Percentiles rank a stretch among this genome's conserved stretches.
Evolutionary conservation across 2,797 vertebrate genomes (phyloP).

Genomic region (Malurus leucopterus): DNA sequence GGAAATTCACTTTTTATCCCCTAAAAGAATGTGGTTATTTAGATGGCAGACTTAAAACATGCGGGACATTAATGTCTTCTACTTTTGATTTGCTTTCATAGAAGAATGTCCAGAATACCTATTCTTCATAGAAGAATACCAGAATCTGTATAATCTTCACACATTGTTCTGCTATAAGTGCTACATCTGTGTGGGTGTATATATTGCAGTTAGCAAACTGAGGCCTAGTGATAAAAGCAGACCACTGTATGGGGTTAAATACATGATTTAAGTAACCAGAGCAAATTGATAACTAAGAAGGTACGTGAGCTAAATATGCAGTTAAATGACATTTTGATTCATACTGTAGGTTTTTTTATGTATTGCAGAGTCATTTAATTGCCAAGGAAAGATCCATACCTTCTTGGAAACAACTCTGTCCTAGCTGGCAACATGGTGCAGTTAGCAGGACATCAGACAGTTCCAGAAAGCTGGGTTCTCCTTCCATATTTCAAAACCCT

Average conservation of each 20-base stretch:
- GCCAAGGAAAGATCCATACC: background rate
- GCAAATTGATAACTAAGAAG: background rate
- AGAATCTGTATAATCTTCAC: background rate
- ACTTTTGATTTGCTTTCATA: background rate
- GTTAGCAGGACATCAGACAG: background rate
- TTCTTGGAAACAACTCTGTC: background rate
- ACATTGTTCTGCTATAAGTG: background rate
- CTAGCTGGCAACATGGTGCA: background rate
- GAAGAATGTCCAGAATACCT: background rate
- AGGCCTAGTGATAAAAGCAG: background rate
- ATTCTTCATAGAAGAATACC: background rate
- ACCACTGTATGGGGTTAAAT: background rate
- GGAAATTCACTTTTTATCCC: background rate
- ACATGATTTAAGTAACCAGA: background rate
- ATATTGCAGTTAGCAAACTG: background rate
- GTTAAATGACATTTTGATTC: background rate
- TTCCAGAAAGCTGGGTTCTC: background rate
- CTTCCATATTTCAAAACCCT: background rate
- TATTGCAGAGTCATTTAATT: background rate
- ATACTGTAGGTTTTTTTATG: accelerated
- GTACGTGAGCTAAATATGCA: background rate
- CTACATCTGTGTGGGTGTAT: accelerated
- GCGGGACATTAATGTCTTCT: background rate
- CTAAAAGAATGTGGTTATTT: background rate
- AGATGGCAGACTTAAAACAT: background rate